A percentile compares a stretch with the other conserved stretches of the same genome.
Evolutionary conservation across 2,888 invertebrate genomes (phyloP).

Genomic region (Andrena haemorrhoa): DNA sequence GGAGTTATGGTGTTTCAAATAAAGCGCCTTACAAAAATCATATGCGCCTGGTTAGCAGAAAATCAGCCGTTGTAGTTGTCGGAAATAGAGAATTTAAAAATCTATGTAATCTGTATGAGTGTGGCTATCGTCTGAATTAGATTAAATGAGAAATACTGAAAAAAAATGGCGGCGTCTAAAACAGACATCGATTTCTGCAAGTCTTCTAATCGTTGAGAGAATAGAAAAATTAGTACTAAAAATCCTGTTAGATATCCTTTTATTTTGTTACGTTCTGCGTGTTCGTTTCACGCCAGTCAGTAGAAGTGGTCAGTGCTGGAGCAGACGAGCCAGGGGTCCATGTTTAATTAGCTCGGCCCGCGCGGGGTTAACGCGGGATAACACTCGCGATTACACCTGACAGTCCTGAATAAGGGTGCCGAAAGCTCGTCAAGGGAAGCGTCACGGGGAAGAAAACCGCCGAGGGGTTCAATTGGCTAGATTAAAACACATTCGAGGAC

Average conservation of each 20-base stretch:
- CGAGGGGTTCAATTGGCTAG: slow-evolving; percentile 18
- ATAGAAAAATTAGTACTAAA: background rate
- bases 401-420: background rate
- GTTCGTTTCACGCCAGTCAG: background rate
- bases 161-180: too few relatives aligned
- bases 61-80: too few relatives aligned
- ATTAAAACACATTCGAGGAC: slow-evolving; percentile 39
- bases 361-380: background rate
- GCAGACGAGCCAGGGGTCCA: background rate
- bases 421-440: background rate
- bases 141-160: too few relatives aligned
- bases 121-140: too few relatives aligned
- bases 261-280: background rate
- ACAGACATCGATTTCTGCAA: too few relatives aligned
- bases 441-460: slow-evolving; percentile 2
- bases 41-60: too few relatives aligned
- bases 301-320: slow-evolving; percentile 17
- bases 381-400: background rate
- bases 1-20: too few relatives aligned
- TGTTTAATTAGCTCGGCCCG: slow-evolving; percentile 17
- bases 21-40: too few relatives aligned
- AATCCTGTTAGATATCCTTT: background rate
- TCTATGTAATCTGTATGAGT: too few relatives aligned
- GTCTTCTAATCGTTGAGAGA: too few relatives aligned
- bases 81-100: too few relatives aligned